These are phyloP conservation scores for Pseudorhombus dupliciocellatus DNA, from an alignment of 2,113 vertebrate genomes.

Conservation along the genomic window DNA sequence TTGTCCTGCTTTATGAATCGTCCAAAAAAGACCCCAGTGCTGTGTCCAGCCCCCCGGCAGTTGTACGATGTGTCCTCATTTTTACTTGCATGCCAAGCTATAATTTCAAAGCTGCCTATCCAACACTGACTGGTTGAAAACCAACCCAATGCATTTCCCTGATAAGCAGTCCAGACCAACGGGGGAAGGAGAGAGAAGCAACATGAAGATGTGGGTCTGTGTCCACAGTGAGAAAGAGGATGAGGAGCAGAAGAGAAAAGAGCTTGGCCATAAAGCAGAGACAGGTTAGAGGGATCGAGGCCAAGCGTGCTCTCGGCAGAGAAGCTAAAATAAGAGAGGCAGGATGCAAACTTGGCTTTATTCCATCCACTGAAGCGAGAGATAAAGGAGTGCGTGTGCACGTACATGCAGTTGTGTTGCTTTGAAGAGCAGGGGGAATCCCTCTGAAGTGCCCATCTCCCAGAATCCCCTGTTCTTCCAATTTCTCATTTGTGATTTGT, in stretches of 20 bases:
- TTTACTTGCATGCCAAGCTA: conserved; percentile 16
- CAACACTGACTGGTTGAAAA: conserved; percentile 1
- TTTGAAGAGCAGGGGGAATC: conserved; percentile 55
- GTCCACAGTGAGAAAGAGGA: conserved; percentile 17
- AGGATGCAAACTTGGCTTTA: conserved; percentile 49
- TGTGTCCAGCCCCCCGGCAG: conserved; percentile 4
- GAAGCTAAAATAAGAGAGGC: conserved; percentile 51
- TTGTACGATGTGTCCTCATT: conserved; percentile 2
- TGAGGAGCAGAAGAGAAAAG: background rate
- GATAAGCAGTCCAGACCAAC: conserved; percentile 9
- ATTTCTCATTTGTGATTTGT: conserved; percentile 50
- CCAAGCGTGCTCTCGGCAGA: conserved; percentile 46
- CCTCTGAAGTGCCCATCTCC: conserved; percentile 48
- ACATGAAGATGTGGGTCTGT: conserved; percentile 6
- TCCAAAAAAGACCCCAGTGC: background rate
- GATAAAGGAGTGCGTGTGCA: background rate
- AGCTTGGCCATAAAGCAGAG: conserved; percentile 26
- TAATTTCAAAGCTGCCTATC: conserved; percentile 22
- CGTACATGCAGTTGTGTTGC: background rate
- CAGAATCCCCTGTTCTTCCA: conserved; percentile 27
- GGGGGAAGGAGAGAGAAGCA: background rate
- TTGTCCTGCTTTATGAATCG: background rate
- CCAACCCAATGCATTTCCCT: conserved; percentile 8
- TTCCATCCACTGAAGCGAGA: conserved; percentile 37
- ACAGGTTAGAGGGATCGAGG: conserved; percentile 30